Percentiles rank a stretch among this genome's conserved stretches.
phyloP scores from a whole-genome alignment of 2,888 invertebrate genomes.

The Apoda limacodes region DNA sequence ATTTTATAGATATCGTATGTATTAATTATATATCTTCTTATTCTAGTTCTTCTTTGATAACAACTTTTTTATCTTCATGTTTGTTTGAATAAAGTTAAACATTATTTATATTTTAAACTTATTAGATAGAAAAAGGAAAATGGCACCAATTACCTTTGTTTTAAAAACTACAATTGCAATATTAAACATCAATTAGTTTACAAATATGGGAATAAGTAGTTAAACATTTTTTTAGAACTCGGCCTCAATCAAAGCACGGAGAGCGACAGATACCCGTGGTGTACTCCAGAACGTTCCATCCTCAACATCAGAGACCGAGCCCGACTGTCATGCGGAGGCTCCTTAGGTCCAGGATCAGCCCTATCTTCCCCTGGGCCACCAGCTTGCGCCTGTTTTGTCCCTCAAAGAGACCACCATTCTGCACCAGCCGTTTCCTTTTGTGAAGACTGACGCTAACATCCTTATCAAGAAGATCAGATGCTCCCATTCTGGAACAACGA shows the following conservation, averaged over 20 bases:
- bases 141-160: too few species aligned
- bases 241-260: constrained; percentile 30
- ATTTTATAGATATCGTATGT: constrained; percentile 45
- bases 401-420: constrained; percentile 62
- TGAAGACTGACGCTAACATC: constrained; percentile 59
- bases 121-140: too few species aligned
- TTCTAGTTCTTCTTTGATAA: too few species aligned
- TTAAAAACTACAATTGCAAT: too few species aligned
- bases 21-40: too few species aligned
- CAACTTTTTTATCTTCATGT: too few species aligned
- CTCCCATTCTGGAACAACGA: too few species aligned
- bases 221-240: constrained; percentile 34
- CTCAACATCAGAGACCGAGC: constrained; percentile 49
- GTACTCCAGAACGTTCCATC: constrained; percentile 39
- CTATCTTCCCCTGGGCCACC: constrained; percentile 55
- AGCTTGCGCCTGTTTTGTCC: constrained; percentile 56
- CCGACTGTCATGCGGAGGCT: constrained; percentile 50
- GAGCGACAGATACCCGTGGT: constrained; percentile 28
- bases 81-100: too few species aligned
- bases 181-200: too few species aligned
- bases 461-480: constrained; percentile 16
- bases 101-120: too few species aligned
- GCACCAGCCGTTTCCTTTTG: constrained; percentile 73
- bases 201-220: too few species aligned
- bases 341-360: constrained; percentile 49